Base-by-base conservation (phyloP, 2,113 vertebrate species). In the Apaloderma vittatum region DNA sequence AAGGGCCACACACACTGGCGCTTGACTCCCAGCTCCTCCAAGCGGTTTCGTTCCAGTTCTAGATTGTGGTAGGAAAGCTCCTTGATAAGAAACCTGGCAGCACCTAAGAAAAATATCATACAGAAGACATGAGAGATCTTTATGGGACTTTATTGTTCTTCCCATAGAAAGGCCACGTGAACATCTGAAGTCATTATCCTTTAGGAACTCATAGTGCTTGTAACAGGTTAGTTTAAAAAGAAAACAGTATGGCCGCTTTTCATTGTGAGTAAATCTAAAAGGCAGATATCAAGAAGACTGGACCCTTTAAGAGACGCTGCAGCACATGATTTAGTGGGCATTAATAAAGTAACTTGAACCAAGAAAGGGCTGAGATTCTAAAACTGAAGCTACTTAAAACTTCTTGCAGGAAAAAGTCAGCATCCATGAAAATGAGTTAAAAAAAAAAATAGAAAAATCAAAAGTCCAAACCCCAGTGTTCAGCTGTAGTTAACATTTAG, bases 21-120 rank as follows among this genome's bases (percentile, higher is more conserved):
- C 88, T 98, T 99, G 43, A 99, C 97, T 12, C 99, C 99, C 88
- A 99, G 98, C 84, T 99, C 99, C 95, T 99, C 99, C 86, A 99
- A 96, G 23, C 99, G 98, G 97, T 99, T 99, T 73, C 99, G 98
- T 93, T 99, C 99, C 97, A 99, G 98, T 95, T 99, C 99, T 71
- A 99, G 98, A 95, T 99, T 99, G 95, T 99, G 99, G 96, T 99
- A 99, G 4, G 99, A 99, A 90, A 99, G 98, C 88, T 99, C 99
- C 97, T 99, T 99, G 97, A 99, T 99, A 94, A 99, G 99, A 96
- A 99, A 99, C 67, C 99, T 99, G 45, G 99, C 99, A 34, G 99
- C 99, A 88, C 99, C 99, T 99, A 94, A 78, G 92, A 96, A 93
- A 82, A 84, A 92, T 16, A 90, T 11, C 86, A 57, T 4, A 43